Evolutionary conservation across 2,888 invertebrate genomes (phyloP), one percentile per base, ranked within the genome.

Genomic region (Amphipoea lucens): DNA sequence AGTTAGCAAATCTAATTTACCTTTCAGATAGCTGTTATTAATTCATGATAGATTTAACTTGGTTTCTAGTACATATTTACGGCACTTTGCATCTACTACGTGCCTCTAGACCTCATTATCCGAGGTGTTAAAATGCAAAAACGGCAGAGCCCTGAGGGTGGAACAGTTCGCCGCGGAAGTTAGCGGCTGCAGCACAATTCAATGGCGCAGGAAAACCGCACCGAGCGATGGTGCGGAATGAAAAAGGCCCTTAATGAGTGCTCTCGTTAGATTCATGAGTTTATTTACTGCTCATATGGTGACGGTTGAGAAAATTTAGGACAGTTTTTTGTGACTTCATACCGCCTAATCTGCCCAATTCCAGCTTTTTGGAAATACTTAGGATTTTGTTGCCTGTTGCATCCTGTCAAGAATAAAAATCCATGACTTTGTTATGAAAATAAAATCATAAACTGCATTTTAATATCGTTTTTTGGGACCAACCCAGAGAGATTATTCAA

Each of bases 101-200:
- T 91, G 91, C 90, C 91, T 90, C 91, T 87, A 92, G 92, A 91
- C 91, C 94, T 96, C 95, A 95, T 95, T 95, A 95, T 93, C 87
- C 85, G 89, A 92, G 91, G 94, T 93, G 94, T 93, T 94, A 94
- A 95, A 95, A 94, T 93, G 93, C 93, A 93, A 94, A 95, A 95
- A 92, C 91, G 93, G 87, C 87, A 79, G 84, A 87, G 90, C 91
- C 93, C 93, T 88, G 87, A 90, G 92, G 93, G 91, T 89, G 88
- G 90, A 84, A 80, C 91, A 91, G 91, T 90, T 92, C 92, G 91
- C 91, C 88, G 87, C 93, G 94, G 95, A 94, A 95, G 92, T 92
- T 90, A 85, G 87, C 90, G 90, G 90, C 92, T 91, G 92, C 92
- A 91, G 92, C 90, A 91, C 91, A 91, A 93, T 94, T 95, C 94